Percentiles rank a stretch among this genome's conserved stretches.
phyloP scores from a whole-genome alignment of 37 sponge, comb jelly and placozoan genomes.

The Chondrilla cf. caribensis region DNA sequence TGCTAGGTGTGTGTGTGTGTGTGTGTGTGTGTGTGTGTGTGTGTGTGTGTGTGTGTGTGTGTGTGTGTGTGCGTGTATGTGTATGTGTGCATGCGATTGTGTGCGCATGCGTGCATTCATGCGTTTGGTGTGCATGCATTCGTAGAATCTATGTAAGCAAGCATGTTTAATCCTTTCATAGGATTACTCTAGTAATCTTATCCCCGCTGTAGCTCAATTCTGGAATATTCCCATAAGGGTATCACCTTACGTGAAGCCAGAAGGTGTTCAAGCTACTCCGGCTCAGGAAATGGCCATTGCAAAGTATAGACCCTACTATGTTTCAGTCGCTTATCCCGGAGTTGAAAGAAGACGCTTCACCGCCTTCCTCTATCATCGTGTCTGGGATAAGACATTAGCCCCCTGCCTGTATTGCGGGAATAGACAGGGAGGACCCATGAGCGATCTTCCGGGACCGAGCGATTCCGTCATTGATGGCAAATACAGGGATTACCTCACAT shows the following conservation, averaged over 20 bases:
- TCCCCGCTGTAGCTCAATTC: slow-evolving; percentile 4
- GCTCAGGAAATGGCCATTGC: neutral
- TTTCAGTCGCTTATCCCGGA: slow-evolving; percentile 36
- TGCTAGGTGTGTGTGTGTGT: slow-evolving; percentile 56
- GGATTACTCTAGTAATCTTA: too few relatives aligned
- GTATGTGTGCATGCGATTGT: too few relatives aligned
- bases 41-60: too few relatives aligned
- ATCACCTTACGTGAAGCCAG: neutral
- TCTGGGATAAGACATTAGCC: slow-evolving; percentile 54
- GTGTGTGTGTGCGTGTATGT: too few relatives aligned
- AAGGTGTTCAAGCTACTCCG: neutral
- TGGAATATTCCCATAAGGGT: slow-evolving; percentile 73
- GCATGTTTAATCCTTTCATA: too few relatives aligned
- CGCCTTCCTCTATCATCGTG: slow-evolving; percentile 26
- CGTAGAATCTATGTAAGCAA: too few relatives aligned
- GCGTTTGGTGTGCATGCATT: too few relatives aligned
- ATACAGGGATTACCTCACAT: slow-evolving; percentile 44
- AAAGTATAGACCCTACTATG: slow-evolving; percentile 16
- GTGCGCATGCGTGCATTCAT: too few relatives aligned
- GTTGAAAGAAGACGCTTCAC: slow-evolving; percentile 35
- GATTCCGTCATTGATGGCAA: slow-evolving; percentile 62
- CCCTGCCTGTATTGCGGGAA: slow-evolving; percentile 65
- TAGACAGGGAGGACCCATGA: slow-evolving; percentile 54
- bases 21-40: too few relatives aligned
- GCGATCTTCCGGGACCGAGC: neutral